Conservation (phyloP, 2,113 vertebrate species). For the Xyliphius kryptos region DNA sequence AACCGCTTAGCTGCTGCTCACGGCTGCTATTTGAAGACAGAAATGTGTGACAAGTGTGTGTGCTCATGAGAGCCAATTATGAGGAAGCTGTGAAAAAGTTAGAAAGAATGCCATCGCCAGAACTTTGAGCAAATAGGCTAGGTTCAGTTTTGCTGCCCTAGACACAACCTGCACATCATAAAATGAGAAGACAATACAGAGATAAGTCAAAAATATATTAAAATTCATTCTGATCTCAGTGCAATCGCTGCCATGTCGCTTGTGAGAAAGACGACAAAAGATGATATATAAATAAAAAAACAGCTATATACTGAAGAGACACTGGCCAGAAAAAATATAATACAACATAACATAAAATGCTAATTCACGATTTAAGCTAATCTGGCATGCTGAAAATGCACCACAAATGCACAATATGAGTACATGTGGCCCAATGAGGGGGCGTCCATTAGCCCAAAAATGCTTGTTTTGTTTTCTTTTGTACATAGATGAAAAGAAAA, state of each 20-base stretch:
- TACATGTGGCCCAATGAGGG: no score
- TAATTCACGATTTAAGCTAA: no score
- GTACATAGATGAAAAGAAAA: no score
- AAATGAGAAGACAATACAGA: not conserved
- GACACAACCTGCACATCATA: not conserved
- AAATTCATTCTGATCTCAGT: not conserved
- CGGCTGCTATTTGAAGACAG: not conserved
- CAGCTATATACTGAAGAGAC: no score
- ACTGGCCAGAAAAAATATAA: no score
- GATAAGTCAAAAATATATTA: not conserved
- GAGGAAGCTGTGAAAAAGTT: slow-evolving; percentile 19
- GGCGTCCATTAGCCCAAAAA: no score
- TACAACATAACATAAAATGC: no score
- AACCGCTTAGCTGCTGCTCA: slow-evolving; percentile 1
- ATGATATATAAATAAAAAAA: no score
- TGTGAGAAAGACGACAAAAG: not conserved
- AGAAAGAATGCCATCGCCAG: slow-evolving; percentile 3
- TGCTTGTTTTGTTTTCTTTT: no score
- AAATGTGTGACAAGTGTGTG: not conserved
- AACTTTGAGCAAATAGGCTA: not conserved
- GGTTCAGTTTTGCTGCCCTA: not conserved
- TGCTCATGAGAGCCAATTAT: slow-evolving; percentile 34
- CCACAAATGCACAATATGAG: no score
- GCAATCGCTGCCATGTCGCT: not conserved
- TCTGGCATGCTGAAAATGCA: no score